These are phyloP conservation scores for Drosophila watanabei DNA, from an alignment of 1,140 invertebrate genomes.

Conservation along the genomic window DNA sequence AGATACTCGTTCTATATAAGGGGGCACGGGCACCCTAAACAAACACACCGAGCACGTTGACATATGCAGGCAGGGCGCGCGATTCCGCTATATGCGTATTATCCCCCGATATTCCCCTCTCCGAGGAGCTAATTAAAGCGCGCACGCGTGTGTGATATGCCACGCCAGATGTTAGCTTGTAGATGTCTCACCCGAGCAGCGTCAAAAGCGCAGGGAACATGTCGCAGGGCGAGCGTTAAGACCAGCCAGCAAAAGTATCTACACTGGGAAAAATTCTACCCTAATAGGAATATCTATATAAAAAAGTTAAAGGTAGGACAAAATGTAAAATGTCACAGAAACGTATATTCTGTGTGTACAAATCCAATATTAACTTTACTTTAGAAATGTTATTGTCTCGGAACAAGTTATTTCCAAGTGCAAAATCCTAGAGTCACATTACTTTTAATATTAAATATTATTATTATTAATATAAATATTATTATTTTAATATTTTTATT, in stretches of 20 bases:
- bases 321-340: too few species aligned
- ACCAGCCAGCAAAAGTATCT: neutral
- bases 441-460: too few species aligned
- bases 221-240: constrained; percentile 15
- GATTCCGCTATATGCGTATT: neutral
- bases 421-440: too few species aligned
- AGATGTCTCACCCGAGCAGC: constrained; percentile 52
- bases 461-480: too few species aligned
- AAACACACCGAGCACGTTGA: constrained; percentile 65
- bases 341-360: neutral
- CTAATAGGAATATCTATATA: too few species aligned
- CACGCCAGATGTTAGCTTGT: constrained; percentile 66
- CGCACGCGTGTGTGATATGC: constrained; percentile 75
- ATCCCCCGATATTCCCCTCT: constrained; percentile 4
- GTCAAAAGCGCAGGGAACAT: constrained; percentile 20
- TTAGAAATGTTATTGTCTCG: too few species aligned
- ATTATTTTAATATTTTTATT: too few species aligned
- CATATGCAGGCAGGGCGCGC: constrained; percentile 47
- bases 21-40: constrained; percentile 32
- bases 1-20: neutral
- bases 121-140: constrained; percentile 70
- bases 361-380: too few species aligned
- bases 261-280: neutral
- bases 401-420: too few species aligned
- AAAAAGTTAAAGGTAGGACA: fast-evolving